Evolutionary conservation across 1,140 invertebrate species (phyloP), one percentile per base, ranked within the genome.

Genomic region (Sweltsa coloradensis): DNA sequence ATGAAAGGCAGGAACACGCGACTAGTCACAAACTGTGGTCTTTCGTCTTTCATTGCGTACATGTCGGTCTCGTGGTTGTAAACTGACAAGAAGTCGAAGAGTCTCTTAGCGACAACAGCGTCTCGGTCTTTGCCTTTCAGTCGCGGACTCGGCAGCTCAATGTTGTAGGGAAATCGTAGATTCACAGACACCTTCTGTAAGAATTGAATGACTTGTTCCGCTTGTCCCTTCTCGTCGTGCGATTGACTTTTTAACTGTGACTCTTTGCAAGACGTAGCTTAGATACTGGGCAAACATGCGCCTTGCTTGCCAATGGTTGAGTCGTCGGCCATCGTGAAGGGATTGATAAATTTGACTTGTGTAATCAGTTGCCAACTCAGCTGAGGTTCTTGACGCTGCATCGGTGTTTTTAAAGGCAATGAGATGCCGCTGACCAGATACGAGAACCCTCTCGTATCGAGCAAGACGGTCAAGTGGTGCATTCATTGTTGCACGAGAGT

Each of bases 61-160:
- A 45, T 34, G 41, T 89, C 83, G 0, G 85, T 88, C 67, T 89
- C 90, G 57, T 81, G 75, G 60, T 86, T 88, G 66, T 93, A 94
- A 46, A 87, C 70, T 66, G 89, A 85, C 41, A 93, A 73, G 69
- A 93, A 95, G 65, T 94, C 89, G 55, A 85, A 87, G n/a, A 94
- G 70, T 58, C 92, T 83, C 64, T 91, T 92, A 1, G 89, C 87
- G 39, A 91, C 81, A 51, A 93, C 80, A 11, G 89, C 85, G 41
- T 85, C 79, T 23, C 86, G 69, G 62, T 91, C 89, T 64, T 89
- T 89, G 51, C 83, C 77, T 51, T 79, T 76, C 57, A 91, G 69
- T 65, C 83, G 84, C 48, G 75, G 72, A 57, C 81, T 82, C 23
- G 85, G 85, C 51, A 75, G 68, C 81, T 85, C 58, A 41, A 83